Conservation (phyloP, 2,797 vertebrate species). For the Epinephelus coioides region DNA sequence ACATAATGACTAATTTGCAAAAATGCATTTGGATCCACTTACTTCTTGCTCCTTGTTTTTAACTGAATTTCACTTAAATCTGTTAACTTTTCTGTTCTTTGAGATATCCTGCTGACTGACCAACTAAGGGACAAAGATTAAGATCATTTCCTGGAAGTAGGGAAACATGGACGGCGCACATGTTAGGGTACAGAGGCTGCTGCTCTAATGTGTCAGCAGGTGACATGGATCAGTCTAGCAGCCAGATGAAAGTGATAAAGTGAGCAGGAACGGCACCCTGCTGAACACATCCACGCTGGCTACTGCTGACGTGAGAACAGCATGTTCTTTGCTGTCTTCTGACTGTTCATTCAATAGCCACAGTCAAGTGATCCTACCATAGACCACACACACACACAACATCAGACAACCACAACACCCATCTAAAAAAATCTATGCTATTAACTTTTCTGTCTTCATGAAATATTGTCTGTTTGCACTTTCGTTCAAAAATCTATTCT, state of each 20-base stretch:
- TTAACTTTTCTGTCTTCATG: background rate
- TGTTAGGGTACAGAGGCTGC: conserved; percentile 7
- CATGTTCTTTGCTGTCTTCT: conserved; percentile 14
- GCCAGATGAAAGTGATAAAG: conserved; percentile 29
- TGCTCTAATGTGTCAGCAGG: conserved; percentile 13
- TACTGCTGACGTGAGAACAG: conserved; percentile 24
- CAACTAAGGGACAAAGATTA: background rate
- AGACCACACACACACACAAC: background rate
- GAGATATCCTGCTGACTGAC: background rate
- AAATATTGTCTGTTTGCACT: background rate
- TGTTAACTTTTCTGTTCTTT: too few relatives aligned
- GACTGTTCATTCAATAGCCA: conserved; percentile 33
- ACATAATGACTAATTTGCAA: too few relatives aligned
- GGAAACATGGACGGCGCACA: background rate
- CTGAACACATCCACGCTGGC: conserved; percentile 7
- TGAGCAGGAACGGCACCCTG: conserved; percentile 10
- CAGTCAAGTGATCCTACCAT: background rate
- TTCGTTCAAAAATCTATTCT: conserved; percentile 13
- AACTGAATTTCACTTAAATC: too few relatives aligned
- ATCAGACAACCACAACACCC: background rate
- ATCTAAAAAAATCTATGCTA: background rate
- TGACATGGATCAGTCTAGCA: conserved; percentile 24
- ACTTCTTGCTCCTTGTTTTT: background rate
- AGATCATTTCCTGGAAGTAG: background rate
- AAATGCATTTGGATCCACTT: background rate